Conservation (phyloP, 2,888 invertebrate species). For the Nomada fabriciana region DNA sequence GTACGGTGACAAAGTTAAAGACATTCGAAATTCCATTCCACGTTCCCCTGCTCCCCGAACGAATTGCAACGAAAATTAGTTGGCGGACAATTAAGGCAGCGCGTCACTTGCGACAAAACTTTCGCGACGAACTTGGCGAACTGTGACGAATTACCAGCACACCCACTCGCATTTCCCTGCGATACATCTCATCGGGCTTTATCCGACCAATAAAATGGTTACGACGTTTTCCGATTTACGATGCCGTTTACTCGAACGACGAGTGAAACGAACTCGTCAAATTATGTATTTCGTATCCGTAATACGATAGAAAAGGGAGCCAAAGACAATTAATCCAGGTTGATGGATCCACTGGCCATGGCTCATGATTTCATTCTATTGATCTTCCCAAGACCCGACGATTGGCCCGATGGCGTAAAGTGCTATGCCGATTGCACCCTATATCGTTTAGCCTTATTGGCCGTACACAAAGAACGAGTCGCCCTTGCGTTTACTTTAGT, state of each 20-base stretch:
- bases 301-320: constrained; percentile 49
- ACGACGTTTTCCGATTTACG: too few relatives aligned
- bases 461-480: neutral
- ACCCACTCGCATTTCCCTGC: constrained; percentile 1
- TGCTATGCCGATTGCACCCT: constrained; percentile 33
- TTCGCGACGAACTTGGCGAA: constrained; percentile 35
- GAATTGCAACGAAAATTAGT: constrained; percentile 25
- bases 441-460: constrained; percentile 38
- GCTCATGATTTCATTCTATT: constrained; percentile 77
- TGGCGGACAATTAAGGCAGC: constrained; percentile 18
- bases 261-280: constrained; percentile 50
- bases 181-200: constrained; percentile 21
- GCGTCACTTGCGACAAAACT: constrained; percentile 21
- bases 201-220: neutral
- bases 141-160: constrained; percentile 54
- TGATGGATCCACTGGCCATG: constrained; percentile 77
- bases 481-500: too few relatives aligned
- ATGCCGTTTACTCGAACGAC: neutral
- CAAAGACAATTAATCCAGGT: constrained; percentile 62
- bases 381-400: constrained; percentile 70
- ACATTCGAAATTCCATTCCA: neutral
- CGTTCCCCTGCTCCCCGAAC: neutral
- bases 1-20: too few relatives aligned
- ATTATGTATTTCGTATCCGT: constrained; percentile 72
- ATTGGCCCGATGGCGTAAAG: constrained; percentile 60